These are phyloP conservation scores for Danaus plexippus DNA, from an alignment of 1,140 invertebrate species.

Conservation along the genomic window DNA sequence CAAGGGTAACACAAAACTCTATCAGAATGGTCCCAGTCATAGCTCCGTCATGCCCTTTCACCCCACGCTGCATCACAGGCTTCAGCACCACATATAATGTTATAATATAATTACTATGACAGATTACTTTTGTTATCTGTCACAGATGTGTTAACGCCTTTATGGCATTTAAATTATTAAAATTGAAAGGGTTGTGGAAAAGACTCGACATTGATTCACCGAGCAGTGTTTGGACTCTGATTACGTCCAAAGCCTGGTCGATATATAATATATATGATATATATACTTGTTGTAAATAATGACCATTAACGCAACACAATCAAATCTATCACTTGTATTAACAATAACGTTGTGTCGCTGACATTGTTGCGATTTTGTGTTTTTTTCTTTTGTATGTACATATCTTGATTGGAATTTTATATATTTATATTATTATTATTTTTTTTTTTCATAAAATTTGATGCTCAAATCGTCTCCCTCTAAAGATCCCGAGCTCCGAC, in stretches of 20 bases:
- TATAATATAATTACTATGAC: too few species aligned
- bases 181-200: conserved; percentile 63
- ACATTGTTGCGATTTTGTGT: conserved; percentile 40
- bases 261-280: conserved; percentile 11
- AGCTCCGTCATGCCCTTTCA: conserved; percentile 14
- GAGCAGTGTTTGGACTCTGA: conserved; percentile 33
- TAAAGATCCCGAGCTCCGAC: conserved; percentile 58
- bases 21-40: conserved; percentile 6
- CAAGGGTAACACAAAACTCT: conserved; percentile 13
- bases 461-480: conserved; percentile 65
- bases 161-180: conserved; percentile 16
- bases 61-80: conserved; percentile 35
- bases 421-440: conserved; percentile 8
- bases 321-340: conserved; percentile 49
- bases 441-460: conserved; percentile 31
- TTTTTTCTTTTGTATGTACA: conserved; percentile 21
- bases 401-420: too few species aligned
- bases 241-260: conserved; percentile 26
- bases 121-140: too few species aligned
- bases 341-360: conserved; percentile 47
- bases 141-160: neutral
- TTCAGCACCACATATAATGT: conserved; percentile 26
- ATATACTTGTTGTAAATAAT: conserved; percentile 48
- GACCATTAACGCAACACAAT: conserved; percentile 44
- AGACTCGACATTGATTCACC: conserved; percentile 34